Percentiles rank a stretch among this genome's conserved stretches.
Conservation (phyloP, 2,113 vertebrate species). For the Dasyurus viverrinus region DNA sequence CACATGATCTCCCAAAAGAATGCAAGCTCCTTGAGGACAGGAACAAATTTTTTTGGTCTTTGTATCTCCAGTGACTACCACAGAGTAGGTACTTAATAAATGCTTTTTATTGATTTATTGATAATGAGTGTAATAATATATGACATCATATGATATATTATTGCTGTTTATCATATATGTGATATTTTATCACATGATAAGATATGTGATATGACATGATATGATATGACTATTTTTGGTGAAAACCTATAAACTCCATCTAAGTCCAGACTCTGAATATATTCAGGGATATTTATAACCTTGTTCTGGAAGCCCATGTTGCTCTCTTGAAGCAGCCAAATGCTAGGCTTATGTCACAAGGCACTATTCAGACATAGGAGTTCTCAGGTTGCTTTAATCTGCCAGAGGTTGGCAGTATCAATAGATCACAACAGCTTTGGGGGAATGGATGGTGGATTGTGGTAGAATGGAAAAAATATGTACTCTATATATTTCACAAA, state of each 20-base stretch:
- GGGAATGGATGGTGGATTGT: not conserved
- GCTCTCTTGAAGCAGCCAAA: rapidly evolving
- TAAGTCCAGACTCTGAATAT: not conserved
- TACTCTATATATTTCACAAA: not conserved
- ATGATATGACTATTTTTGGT: not conserved
- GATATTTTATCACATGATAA: not conserved
- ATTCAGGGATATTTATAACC: rapidly evolving
- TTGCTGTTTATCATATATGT: not conserved
- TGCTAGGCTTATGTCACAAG: rapidly evolving
- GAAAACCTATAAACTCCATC: not conserved
- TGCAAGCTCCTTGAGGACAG: not conserved
- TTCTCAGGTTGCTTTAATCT: not conserved
- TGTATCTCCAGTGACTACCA: not conserved
- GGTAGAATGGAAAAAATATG: not conserved
- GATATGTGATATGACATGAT: not conserved
- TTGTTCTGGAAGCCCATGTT: not conserved
- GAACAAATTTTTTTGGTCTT: not conserved
- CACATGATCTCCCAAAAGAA: not conserved
- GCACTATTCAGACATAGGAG: rapidly evolving
- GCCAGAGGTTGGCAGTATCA: too few relatives aligned
- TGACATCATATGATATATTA: not conserved
- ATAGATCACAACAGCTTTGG: not conserved
- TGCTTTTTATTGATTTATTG: not conserved
- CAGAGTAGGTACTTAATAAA: not conserved
- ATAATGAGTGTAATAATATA: not conserved